Base-by-base conservation (phyloP, 2,113 vertebrate species). In the Corythaixoides concolor region DNA sequence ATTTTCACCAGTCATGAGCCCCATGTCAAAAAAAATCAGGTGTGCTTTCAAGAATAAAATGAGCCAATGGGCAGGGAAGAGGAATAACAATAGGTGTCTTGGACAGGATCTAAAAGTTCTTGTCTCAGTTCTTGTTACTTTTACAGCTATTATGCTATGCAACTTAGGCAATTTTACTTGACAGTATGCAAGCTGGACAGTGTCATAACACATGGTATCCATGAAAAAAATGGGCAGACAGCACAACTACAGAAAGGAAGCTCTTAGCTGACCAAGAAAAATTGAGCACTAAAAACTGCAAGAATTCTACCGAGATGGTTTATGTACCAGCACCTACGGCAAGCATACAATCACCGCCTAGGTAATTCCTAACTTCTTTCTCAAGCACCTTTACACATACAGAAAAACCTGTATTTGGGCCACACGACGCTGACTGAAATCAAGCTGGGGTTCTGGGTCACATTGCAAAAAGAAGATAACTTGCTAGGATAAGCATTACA, bases 121-220 rank as follows among this genome's bases (percentile, higher is more conserved):
- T 16, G 13, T 21, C 35, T 52, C 33, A 63, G 41, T 13, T 43
- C 41, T 43, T 43, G 41, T 21, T 43, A 9, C 0, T 5, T 49
- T 50, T 60, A 11, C 30, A 56, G 13, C n/a, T n/a, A 50, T 1
- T 30, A 50, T 21, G 30, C 22, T 21, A 23, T 1, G 1, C 11
- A 19, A 47, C 8, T 33, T 6, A 28, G 66, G 30, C 10, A 14
- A 24, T n/a, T 33, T 6, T 4, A 66, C n/a, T 27, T 64, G 49
- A 58, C 2, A 0, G 13, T 13, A 73, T 2, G 21, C 49, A 79
- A 79, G 15, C 9, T 33, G 19, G 28, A 41, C 9, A 37, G 9
- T 0, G 5, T 37, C 11, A 45, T 3, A 14, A 24, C 4, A 59
- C 0, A 1, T 1, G 11, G 7, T 16, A 47, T 11, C 37, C 27